Evolutionary conservation across 2,888 invertebrate species (phyloP).

Genomic region (Ectropis crepuscularia): DNA sequence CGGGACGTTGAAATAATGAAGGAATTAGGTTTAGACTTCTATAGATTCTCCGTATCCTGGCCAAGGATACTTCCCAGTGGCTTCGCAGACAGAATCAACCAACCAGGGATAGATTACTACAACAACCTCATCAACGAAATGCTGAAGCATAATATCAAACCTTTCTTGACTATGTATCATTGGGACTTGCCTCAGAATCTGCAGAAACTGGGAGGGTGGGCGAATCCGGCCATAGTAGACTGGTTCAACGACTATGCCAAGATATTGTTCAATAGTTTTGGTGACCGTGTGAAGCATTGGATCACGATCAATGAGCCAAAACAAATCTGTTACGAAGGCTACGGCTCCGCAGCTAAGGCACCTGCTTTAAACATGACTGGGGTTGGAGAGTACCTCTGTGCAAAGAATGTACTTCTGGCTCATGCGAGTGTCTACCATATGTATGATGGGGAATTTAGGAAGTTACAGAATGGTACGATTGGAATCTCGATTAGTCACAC

Average conservation of each 20-base stretch:
- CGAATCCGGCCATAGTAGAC: conserved; percentile 78
- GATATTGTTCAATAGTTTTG: conserved; percentile 76
- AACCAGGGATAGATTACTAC: conserved; percentile 86
- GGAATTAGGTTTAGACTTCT: conserved; percentile 78
- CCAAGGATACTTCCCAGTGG: conserved; percentile 87
- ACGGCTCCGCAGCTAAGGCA: conserved; percentile 59
- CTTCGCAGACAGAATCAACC: conserved; percentile 77
- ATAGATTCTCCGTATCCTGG: conserved; percentile 87
- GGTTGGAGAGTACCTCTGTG: conserved; percentile 80
- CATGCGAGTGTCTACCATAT: conserved; percentile 80
- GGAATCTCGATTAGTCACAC: conserved; percentile 66
- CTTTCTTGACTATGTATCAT: conserved; percentile 86
- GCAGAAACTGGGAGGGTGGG: conserved; percentile 85
- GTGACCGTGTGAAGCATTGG: conserved; percentile 81
- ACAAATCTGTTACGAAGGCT: conserved; percentile 67
- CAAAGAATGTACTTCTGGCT: conserved; percentile 82
- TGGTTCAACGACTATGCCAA: conserved; percentile 85
- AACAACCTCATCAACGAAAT: conserved; percentile 85
- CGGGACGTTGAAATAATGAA: conserved; percentile 77
- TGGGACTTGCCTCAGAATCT: conserved; percentile 85
- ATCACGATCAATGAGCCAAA: conserved; percentile 85
- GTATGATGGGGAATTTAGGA: conserved; percentile 62
- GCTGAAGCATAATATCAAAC: conserved; percentile 80
- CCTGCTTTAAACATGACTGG: conserved; percentile 70
- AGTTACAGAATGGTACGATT: conserved; percentile 54